Evolutionary conservation across 1,140 invertebrate genomes (phyloP).

Genomic region (Zaprionus africanus): DNA sequence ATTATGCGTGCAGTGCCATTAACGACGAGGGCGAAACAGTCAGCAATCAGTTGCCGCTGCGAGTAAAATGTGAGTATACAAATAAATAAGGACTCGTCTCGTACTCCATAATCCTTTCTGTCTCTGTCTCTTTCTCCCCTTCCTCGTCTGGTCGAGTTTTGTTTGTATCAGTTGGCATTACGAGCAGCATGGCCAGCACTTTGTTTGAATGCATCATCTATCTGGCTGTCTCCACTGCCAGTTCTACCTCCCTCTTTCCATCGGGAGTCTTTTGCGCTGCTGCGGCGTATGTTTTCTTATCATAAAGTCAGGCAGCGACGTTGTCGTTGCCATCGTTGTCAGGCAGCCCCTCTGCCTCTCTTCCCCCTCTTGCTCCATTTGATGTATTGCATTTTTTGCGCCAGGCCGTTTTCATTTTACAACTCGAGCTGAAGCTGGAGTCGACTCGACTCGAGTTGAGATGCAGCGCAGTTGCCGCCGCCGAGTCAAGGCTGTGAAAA

Average conservation of each 20-base stretch:
- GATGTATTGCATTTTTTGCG: conserved; percentile 72
- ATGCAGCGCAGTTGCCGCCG: conserved; percentile 58
- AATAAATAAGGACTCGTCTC: background rate
- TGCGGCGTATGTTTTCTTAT: conserved; percentile 63
- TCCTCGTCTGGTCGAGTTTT: conserved; percentile 1
- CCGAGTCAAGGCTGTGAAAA: conserved; percentile 73
- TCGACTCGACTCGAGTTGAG: conserved; percentile 11
- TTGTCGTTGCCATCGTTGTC: conserved; percentile 38
- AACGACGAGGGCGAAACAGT: conserved; percentile 92
- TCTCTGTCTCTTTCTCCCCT: background rate
- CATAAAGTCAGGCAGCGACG: conserved; percentile 65
- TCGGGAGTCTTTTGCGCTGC: background rate
- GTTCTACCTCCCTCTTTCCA: conserved; percentile 11
- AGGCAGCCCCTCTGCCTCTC: background rate
- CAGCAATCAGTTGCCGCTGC: conserved; percentile 90
- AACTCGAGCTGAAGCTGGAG: conserved; percentile 50
- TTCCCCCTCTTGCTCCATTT: conserved; percentile 46
- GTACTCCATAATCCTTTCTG: conserved; percentile 14
- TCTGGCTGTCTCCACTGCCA: conserved; percentile 37
- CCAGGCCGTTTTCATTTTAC: conserved; percentile 59
- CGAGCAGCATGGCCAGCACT: conserved; percentile 15
- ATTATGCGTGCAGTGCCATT: conserved; percentile 92
- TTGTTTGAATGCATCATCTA: conserved; percentile 61
- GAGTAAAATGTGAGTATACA: conserved; percentile 92
- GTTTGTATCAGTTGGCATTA: conserved; percentile 30